Conservation (phyloP, 2,888 invertebrate species). For the Sympetrum striolatum region DNA sequence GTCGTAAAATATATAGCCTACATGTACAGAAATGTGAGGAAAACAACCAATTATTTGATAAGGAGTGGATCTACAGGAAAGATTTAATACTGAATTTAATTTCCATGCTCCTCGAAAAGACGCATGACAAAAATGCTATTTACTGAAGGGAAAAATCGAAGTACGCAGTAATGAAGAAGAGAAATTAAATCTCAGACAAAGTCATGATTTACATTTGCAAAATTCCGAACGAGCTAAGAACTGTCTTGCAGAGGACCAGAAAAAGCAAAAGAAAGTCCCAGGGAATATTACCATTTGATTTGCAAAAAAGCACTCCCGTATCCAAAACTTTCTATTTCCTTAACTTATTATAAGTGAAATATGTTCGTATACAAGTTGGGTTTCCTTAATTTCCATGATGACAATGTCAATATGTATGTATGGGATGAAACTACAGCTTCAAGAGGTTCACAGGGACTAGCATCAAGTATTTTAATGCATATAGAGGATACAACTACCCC, state of each 20-base stretch:
- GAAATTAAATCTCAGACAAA: too few relatives aligned
- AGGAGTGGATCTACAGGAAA: conserved; percentile 48
- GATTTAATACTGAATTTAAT: conserved; percentile 50
- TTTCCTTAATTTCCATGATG: conserved; percentile 52
- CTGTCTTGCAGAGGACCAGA: conserved; percentile 46
- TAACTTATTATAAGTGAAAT: conserved; percentile 53
- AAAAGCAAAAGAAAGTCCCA: conserved; percentile 46
- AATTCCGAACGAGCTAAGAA: conserved; percentile 24
- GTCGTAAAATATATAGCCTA: neutral
- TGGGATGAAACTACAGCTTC: conserved; percentile 54
- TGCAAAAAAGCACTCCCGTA: conserved; percentile 51
- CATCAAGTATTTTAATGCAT: conserved; percentile 44
- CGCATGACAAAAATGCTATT: too few relatives aligned
- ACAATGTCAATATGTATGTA: conserved; percentile 52
- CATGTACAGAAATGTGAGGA: too few relatives aligned
- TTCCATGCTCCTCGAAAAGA: neutral
- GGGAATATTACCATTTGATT: conserved; percentile 49
- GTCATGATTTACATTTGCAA: too few relatives aligned
- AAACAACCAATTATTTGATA: too few relatives aligned
- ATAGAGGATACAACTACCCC: too few relatives aligned
- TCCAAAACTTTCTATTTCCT: conserved; percentile 51
- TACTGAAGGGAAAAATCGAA: too few relatives aligned
- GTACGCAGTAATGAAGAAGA: too few relatives aligned
- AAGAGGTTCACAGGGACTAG: conserved; percentile 53
- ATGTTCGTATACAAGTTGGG: conserved; percentile 51